These are phyloP conservation scores for Pediacus dermestoides DNA, from an alignment of 2,888 invertebrate species.

Conservation along the genomic window DNA sequence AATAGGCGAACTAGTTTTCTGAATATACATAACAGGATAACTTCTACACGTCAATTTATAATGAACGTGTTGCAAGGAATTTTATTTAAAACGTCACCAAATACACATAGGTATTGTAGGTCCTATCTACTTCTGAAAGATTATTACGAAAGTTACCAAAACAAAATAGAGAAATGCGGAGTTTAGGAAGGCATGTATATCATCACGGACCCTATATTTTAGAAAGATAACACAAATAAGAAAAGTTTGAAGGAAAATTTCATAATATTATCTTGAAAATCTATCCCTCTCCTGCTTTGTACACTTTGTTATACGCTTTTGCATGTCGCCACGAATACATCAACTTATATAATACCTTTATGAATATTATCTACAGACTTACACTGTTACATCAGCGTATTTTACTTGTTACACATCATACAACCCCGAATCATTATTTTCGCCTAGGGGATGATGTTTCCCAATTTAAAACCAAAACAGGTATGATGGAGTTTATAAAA, in stretches of 20 bases:
- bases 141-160: conserved; percentile 9
- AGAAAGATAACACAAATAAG: conserved; percentile 6
- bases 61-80: too few relatives aligned
- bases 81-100: too few relatives aligned
- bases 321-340: conserved; percentile 7
- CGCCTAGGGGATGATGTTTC: too few relatives aligned
- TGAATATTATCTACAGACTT: conserved; percentile 15
- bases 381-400: conserved; percentile 6
- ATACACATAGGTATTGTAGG: too few relatives aligned
- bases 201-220: conserved; percentile 2
- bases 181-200: neutral
- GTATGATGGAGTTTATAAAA: too few relatives aligned
- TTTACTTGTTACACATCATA: conserved; percentile 7
- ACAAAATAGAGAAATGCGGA: conserved; percentile 6
- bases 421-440: conserved; percentile 12
- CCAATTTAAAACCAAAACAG: too few relatives aligned
- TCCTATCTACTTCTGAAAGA: too few relatives aligned
- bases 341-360: conserved; percentile 15
- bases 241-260: conserved; percentile 6
- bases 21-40: too few relatives aligned
- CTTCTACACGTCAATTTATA: too few relatives aligned
- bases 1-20: too few relatives aligned
- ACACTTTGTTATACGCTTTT: conserved; percentile 10
- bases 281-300: conserved; percentile 6
- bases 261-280: conserved; percentile 5